phyloP scores from a whole-genome alignment of 2,113 vertebrate species.

The Urocolius indicus region DNA sequence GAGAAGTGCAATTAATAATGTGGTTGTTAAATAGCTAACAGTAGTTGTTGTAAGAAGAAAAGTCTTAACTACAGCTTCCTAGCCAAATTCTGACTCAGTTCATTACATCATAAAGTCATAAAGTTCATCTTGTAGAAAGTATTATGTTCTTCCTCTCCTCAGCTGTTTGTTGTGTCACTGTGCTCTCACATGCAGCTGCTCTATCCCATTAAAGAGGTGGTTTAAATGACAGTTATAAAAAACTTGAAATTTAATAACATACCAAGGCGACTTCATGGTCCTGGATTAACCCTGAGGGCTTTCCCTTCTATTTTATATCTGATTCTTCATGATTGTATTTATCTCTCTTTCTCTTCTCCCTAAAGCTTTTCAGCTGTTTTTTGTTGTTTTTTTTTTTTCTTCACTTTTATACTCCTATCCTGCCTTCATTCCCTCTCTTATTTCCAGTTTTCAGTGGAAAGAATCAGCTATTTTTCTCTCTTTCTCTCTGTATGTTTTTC shows the following conservation, averaged over 20 bases:
- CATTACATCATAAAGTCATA: slow-evolving; percentile 7
- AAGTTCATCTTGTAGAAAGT: slow-evolving; percentile 26
- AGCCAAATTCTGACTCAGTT: slow-evolving; percentile 7
- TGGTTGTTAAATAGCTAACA: neutral
- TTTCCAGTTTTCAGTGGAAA: neutral
- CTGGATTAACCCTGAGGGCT: neutral
- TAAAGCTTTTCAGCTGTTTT: slow-evolving; percentile 21
- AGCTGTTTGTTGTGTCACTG: slow-evolving; percentile 21
- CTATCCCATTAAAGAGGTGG: neutral
- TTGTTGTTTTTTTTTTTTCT: neutral
- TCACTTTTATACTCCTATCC: neutral
- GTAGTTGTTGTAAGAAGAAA: neutral
- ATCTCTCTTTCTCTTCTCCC: neutral
- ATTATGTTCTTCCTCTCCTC: slow-evolving; percentile 27
- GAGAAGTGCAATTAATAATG: neutral
- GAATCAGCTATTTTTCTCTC: neutral
- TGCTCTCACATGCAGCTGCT: neutral
- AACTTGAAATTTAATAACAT: neutral
- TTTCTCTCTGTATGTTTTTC: neutral
- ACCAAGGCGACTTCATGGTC: neutral
- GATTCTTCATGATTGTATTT: neutral
- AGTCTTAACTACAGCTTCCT: neutral
- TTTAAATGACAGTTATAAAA: slow-evolving; percentile 4
- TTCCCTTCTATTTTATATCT: slow-evolving; percentile 9
- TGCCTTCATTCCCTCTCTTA: neutral